These are phyloP conservation scores for Melanostoma mellinum DNA, from an alignment of 2,888 invertebrate species.

Conservation along the genomic window DNA sequence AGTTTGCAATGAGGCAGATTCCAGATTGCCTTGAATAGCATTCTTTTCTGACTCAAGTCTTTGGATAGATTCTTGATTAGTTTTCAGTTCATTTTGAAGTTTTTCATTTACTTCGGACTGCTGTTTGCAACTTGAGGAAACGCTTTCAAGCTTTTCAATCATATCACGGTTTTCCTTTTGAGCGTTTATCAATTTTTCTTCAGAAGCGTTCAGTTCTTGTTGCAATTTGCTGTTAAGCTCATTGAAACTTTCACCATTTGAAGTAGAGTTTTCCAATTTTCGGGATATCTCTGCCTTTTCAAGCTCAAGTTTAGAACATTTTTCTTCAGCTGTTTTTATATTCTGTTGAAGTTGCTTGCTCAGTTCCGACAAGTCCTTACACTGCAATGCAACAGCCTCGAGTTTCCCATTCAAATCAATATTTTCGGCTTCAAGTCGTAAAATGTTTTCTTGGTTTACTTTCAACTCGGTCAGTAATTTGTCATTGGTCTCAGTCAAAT, in stretches of 20 bases:
- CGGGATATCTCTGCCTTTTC: conserved; percentile 72
- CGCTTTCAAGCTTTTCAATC: conserved; percentile 75
- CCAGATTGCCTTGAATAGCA: conserved; percentile 75
- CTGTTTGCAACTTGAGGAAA: conserved; percentile 64
- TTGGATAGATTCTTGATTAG: background rate
- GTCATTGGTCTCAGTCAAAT: background rate
- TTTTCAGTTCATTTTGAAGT: conserved; percentile 2
- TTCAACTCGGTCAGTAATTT: conserved; percentile 1
- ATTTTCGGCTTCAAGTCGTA: conserved; percentile 17
- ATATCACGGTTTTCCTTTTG: conserved; percentile 62
- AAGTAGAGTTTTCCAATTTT: conserved; percentile 74
- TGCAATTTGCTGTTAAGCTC: conserved; percentile 73
- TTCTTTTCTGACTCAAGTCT: conserved; percentile 21
- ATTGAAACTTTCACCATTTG: conserved; percentile 73
- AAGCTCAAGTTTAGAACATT: background rate
- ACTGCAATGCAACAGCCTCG: conserved; percentile 73
- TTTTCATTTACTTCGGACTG: conserved; percentile 74
- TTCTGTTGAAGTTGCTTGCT: conserved; percentile 65
- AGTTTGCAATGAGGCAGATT: conserved; percentile 72
- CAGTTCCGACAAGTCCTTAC: conserved; percentile 73
- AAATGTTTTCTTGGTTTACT: background rate
- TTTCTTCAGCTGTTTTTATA: background rate
- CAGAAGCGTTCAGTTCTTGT: conserved; percentile 3
- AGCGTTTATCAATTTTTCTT: background rate
- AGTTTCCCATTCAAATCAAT: conserved; percentile 75